Evolutionary conservation across 2,888 invertebrate species (phyloP).

Genomic region (Diarsia dahlii): DNA sequence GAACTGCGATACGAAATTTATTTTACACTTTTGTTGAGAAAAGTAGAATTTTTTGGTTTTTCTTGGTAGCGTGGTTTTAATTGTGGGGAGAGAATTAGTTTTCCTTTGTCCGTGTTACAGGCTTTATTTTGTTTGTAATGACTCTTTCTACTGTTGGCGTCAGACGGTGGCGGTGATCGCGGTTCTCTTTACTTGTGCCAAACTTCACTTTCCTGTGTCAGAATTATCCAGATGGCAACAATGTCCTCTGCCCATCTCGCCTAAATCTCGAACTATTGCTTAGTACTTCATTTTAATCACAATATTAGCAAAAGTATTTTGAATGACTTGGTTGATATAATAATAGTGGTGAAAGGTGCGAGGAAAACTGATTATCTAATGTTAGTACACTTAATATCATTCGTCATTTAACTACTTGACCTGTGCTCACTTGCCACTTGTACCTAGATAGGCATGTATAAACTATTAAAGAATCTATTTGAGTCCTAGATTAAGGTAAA

Average conservation of each 20-base stretch:
- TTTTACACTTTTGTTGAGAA: constrained; percentile 24
- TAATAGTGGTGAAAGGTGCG: not conserved
- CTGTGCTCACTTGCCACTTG: not conserved
- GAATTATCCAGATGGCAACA: not conserved
- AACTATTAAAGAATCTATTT: no score
- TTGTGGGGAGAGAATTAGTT: not conserved
- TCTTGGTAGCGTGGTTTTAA: constrained; percentile 5
- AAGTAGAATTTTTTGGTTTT: not conserved
- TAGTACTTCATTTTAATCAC: not conserved
- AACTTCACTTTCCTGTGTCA: not conserved
- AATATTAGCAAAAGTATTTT: not conserved
- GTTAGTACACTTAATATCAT: not conserved
- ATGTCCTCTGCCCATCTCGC: not conserved
- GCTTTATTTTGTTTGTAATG: not conserved
- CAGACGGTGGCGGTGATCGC: no score
- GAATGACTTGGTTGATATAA: not conserved
- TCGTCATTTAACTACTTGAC: no score
- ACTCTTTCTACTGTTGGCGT: not conserved
- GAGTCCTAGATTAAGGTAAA: no score
- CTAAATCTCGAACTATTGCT: not conserved
- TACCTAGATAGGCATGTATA: not conserved
- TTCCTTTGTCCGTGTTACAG: not conserved
- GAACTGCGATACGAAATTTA: constrained; percentile 44
- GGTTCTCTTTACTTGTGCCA: not conserved
- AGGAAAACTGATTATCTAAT: not conserved